Conservation (phyloP, 92 coral and sea anemone species). For the Anthopleura xanthogrammica region DNA sequence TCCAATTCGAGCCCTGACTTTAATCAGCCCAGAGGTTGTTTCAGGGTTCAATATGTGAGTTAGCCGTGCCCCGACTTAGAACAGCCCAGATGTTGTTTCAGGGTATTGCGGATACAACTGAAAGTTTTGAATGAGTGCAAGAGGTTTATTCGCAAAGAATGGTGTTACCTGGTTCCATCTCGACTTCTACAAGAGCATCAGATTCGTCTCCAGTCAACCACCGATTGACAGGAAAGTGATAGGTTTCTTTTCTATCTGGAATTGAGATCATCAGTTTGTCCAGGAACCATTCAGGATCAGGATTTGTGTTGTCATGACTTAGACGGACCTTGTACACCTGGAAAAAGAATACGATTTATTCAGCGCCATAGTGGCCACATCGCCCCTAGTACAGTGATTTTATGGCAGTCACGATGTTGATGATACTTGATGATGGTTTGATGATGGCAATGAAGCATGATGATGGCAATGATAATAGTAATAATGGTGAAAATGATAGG, state of each 20-base stretch:
- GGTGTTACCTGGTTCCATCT: slow-evolving; percentile 70
- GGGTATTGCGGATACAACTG: too few relatives aligned
- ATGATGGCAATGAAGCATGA: background rate
- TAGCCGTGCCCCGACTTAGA: background rate
- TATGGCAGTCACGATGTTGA: too few relatives aligned
- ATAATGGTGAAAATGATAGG: background rate
- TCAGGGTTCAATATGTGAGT: too few relatives aligned
- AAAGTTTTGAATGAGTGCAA: background rate
- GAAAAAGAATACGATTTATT: background rate
- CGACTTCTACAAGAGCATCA: slow-evolving; percentile 73
- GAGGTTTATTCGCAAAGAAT: background rate
- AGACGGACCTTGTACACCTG: slow-evolving; percentile 78
- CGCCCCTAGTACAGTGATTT: too few relatives aligned
- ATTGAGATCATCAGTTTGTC: slow-evolving; percentile 75
- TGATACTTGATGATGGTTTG: background rate
- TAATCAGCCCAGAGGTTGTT: background rate
- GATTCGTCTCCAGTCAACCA: slow-evolving; percentile 83
- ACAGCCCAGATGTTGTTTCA: background rate
- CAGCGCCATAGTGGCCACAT: too few relatives aligned
- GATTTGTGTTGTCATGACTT: slow-evolving; percentile 86
- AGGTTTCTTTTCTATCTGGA: slow-evolving; percentile 56
- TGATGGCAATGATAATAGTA: background rate
- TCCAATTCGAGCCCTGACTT: background rate
- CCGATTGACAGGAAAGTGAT: slow-evolving; percentile 74
- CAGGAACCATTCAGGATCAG: slow-evolving; percentile 91